Conservation (phyloP, 2,888 invertebrate species). For the Uropetala carovei region DNA sequence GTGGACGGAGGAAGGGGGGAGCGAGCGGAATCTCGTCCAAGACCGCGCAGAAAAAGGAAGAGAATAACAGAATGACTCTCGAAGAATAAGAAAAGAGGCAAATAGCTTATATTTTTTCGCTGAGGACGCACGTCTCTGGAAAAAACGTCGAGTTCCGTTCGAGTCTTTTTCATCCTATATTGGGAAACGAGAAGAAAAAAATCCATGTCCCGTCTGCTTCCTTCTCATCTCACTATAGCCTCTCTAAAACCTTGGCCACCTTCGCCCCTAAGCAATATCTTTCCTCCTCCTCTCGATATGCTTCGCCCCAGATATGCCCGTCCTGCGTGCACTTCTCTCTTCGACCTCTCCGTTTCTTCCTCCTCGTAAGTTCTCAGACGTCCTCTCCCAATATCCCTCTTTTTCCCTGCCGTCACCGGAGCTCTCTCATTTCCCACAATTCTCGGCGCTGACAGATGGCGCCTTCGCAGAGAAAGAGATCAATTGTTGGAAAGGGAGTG, state of each 20-base stretch:
- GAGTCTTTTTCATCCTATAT: not conserved
- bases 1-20: no score
- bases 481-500: not conserved
- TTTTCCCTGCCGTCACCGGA: not conserved
- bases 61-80: no score
- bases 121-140: not conserved
- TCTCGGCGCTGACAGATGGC: not conserved
- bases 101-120: no score
- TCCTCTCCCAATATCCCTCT: not conserved
- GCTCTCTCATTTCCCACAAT: constrained; percentile 25
- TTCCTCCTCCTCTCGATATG: not conserved
- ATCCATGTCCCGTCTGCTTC: not conserved
- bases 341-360: not conserved
- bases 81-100: no score
- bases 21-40: no score
- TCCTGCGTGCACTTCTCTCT: not conserved
- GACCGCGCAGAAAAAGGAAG: no score
- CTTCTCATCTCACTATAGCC: no score
- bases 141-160: not conserved
- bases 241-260: not conserved
- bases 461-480: not conserved
- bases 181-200: constrained; percentile 1
- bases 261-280: not conserved
- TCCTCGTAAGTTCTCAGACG: not conserved
- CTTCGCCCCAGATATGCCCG: not conserved